Evolutionary conservation across 2,888 invertebrate genomes (phyloP), one percentile per base, ranked within the genome.

Genomic region (Drosophila niveifrons): DNA sequence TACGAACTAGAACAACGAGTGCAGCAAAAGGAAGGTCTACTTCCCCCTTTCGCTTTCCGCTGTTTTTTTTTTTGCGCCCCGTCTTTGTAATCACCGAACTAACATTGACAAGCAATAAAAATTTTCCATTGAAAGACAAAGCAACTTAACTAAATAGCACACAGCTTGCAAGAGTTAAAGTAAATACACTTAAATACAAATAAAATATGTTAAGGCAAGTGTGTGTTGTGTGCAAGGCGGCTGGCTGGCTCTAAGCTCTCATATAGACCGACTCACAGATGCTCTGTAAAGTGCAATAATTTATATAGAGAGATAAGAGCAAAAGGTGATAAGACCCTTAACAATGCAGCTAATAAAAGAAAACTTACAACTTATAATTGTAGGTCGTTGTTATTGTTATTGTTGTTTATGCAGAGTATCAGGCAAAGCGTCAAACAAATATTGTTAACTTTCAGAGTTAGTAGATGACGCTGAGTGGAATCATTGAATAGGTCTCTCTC

Each of bases 121-220:
- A 73, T 11, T 65, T 77, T 77, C 74, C 78, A 70, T 64, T 57
- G 55, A 58, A 52, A 70, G 58, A 71, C 74, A 72, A 77, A 59
- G 68, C 58, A 79, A 69, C 71, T 75, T 78, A 72, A 68, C 78
- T 82, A 78, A 81, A 84, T 75, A 84, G 55, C 52, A 73, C 53
- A 70, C 67, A 67, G 67, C 67, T 72, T 71, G 75, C 48, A 57
- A 64, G 72, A 48, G 36, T 29, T 50, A 23, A 55, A 36, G 46
- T 59, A 72, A 68, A 76, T 68, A 65, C 44, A 51, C 69, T 67
- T 71, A 61, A 69, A 68, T 71, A 67, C 70, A 78, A 75, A 80
- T 72, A 74, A 65, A 72, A 66, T 74, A 78, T 76, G 72, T 77
- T 66, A 69, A 69, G 52, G 48, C 64, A 52, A 57, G 48, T 59